Evolutionary conservation across 2,113 vertebrate genomes (phyloP), one percentile per base, ranked within the genome.

Genomic region (Podarcis muralis): DNA sequence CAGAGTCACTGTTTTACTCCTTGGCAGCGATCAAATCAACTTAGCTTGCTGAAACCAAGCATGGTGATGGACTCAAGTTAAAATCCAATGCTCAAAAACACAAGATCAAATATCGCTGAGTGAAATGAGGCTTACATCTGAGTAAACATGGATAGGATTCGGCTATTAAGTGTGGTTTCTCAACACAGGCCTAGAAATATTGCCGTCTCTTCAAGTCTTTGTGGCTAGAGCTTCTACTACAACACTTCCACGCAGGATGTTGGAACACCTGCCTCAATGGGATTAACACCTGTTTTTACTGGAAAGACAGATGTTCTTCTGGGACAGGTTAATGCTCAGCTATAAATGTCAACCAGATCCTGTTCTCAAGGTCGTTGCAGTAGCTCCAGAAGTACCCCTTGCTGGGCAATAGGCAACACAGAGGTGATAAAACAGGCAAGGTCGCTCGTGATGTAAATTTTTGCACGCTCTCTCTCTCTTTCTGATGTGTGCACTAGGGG

Each of bases 301-400:
- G 20, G 85, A 85, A 68, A 92, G n/a, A 93, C 84, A 83, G 90
- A 72, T 91, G 87, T 81, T 35, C 78, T 16, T 69, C 20, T 15
- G 40, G 35, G n/a, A 20, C 11, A 13, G 68, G 7, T 40, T n/a
- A 30, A 72, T 15, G 7, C 20, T 27, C 40, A n/a, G 40, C 7
- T 81, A 22, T 35, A 22, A 32, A 18, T 32, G 48, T 18, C 15
- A 30, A 20, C n/a, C 27, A 71, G 13, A 20, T 62, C 59, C 59
- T 48, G 23, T 48, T 78, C 76, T 78, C 23, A 27, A 78, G 76
- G 76, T 30, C 30, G 9, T 27, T 48, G 76, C 76, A 27, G 23
- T 48, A 27, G 23, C 22, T 27, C 23, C 76, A 78, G 40, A 13
- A 27, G 23, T 78, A 48, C 40, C 23, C 35, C 13, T 62, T 76